Evolutionary conservation across 2,113 vertebrate species (phyloP).

Genomic region (Hylia prasina): DNA sequence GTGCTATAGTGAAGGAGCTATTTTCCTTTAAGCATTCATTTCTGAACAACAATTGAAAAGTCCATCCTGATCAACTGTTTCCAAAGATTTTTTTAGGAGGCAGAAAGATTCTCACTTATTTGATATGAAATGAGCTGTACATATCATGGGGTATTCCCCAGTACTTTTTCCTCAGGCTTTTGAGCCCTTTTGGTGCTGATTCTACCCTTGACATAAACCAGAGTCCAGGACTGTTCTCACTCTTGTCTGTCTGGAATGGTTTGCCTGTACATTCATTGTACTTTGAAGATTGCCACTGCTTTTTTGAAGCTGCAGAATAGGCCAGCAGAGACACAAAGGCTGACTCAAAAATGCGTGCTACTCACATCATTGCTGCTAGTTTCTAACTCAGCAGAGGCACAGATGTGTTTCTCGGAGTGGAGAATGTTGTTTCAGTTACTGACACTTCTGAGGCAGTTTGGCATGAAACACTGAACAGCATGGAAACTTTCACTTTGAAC

Average conservation of each 20-base stretch:
- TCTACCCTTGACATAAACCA: not conserved
- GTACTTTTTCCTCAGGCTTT: not conserved
- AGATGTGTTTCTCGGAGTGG: not conserved
- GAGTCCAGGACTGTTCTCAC: not conserved
- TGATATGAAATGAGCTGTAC: not conserved
- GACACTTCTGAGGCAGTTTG: not conserved
- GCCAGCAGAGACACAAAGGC: not conserved
- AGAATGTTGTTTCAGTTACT: conserved; percentile 36
- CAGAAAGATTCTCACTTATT: not conserved
- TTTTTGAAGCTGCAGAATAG: not conserved
- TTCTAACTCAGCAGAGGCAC: conserved; percentile 13
- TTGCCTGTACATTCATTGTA: accelerated
- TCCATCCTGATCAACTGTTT: not conserved
- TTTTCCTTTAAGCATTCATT: not conserved
- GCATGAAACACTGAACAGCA: not conserved
- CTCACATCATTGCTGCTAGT: not conserved
- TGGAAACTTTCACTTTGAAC: conserved; percentile 46
- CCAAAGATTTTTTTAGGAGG: not conserved
- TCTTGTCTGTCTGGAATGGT: not conserved
- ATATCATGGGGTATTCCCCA: not conserved
- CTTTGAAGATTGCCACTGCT: not conserved
- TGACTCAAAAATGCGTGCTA: not conserved
- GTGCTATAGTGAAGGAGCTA: not conserved
- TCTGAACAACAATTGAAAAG: not conserved
- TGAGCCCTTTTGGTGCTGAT: not conserved